Percentiles rank a stretch among this genome's conserved stretches.
These are phyloP conservation scores for Siderastrea radians DNA, from an alignment of 92 coral and sea anemone species.

Conservation along the genomic window DNA sequence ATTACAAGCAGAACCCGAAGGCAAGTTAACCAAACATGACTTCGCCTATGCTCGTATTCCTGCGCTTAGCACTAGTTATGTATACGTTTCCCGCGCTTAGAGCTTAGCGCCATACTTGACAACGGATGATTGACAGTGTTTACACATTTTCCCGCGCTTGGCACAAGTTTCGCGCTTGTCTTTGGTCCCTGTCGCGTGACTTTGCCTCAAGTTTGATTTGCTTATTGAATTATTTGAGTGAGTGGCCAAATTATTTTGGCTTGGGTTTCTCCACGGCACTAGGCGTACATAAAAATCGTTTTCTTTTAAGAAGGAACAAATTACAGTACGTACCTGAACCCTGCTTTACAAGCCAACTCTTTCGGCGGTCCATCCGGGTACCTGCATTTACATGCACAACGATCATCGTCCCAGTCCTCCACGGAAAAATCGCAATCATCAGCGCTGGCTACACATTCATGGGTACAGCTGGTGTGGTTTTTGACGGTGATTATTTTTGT, in stretches of 20 bases:
- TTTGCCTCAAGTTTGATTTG: too few species aligned
- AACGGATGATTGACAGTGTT: too few species aligned
- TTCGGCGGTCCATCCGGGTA: conserved; percentile 53
- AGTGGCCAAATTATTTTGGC: background rate
- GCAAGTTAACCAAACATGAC: too few species aligned
- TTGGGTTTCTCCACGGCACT: background rate
- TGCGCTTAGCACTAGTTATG: too few species aligned
- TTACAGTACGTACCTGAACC: conserved; percentile 22
- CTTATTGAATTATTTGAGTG: background rate
- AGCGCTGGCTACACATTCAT: conserved; percentile 64
- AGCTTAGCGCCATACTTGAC: too few species aligned
- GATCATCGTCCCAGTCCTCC: conserved; percentile 53
- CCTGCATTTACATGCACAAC: conserved; percentile 64
- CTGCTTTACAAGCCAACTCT: conserved; percentile 36
- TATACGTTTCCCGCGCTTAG: too few species aligned
- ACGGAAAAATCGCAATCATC: conserved; percentile 57
- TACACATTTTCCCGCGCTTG: background rate
- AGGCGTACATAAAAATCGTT: background rate
- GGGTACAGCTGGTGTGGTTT: conserved; percentile 79
- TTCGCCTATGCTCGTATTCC: too few species aligned
- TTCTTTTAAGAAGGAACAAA: background rate
- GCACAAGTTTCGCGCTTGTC: background rate
- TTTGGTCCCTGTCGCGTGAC: too few species aligned
- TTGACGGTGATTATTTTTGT: conserved; percentile 18
- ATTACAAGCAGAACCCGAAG: too few species aligned